Evolutionary conservation across 1,140 invertebrate species (phyloP).

Genomic region (Branchinecta lindahli): DNA sequence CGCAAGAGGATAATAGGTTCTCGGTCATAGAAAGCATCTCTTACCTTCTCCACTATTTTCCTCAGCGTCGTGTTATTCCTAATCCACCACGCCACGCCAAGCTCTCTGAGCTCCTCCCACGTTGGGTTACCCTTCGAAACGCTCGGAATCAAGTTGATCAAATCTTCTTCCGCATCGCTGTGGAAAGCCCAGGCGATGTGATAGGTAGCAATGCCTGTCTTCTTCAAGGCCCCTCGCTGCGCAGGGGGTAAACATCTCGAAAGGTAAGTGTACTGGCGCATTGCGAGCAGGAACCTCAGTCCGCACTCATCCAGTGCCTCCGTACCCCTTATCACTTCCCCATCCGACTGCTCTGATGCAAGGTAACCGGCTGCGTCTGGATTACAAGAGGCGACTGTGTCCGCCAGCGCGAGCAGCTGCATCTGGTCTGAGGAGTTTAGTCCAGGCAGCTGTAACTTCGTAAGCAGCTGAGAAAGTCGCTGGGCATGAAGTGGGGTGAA

Average conservation of each 20-base stretch:
- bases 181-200: slow-evolving; percentile 98
- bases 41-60: slow-evolving; percentile 68
- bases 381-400: slow-evolving; percentile 73
- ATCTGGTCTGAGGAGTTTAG: slow-evolving; percentile 96
- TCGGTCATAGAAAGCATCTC: background rate
- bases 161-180: slow-evolving; percentile 91
- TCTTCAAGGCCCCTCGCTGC: slow-evolving; percentile 70
- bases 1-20: no score
- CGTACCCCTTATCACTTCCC: slow-evolving; percentile 9
- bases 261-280: slow-evolving; percentile 96
- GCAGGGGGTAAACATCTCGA: slow-evolving; percentile 70
- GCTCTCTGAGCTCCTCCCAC: slow-evolving; percentile 81
- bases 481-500: slow-evolving; percentile 24
- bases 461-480: slow-evolving; percentile 63
- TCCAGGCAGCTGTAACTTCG: slow-evolving; percentile 90
- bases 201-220: slow-evolving; percentile 73
- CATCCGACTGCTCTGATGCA: background rate
- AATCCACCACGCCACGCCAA: slow-evolving; percentile 95
- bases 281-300: slow-evolving; percentile 81
- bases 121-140: slow-evolving; percentile 58
- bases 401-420: slow-evolving; percentile 91
- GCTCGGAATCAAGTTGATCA: slow-evolving; percentile 75
- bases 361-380: slow-evolving; percentile 15
- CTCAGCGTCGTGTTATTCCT: slow-evolving; percentile 65
- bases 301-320: slow-evolving; percentile 96